phyloP scores from a whole-genome alignment of 2,113 vertebrate genomes.

The Brachyhypopomus occidentalis region DNA sequence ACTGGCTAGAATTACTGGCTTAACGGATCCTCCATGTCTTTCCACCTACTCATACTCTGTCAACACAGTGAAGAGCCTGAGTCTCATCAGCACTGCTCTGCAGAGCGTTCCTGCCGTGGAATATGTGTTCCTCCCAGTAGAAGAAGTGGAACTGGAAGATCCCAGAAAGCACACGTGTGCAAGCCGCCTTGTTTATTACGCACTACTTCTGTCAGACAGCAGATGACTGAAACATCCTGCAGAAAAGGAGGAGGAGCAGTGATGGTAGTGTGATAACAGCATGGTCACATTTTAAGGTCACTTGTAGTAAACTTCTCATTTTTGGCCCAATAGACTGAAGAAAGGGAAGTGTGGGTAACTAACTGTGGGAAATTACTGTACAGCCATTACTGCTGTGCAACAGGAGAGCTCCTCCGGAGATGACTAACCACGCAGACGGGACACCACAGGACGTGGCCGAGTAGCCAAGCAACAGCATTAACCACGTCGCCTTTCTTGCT shows the following conservation, averaged over 20 bases:
- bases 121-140: background rate
- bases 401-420: background rate
- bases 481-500: background rate
- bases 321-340: constrained; percentile 9
- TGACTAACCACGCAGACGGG: constrained; percentile 24
- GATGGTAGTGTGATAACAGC: background rate
- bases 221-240: background rate
- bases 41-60: background rate
- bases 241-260: background rate
- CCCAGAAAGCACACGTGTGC: background rate
- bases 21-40: background rate
- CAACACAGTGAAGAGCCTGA: background rate
- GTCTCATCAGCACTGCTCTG: background rate
- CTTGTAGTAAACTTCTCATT: constrained; percentile 21
- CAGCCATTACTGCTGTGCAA: constrained; percentile 22
- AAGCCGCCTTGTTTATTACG: background rate
- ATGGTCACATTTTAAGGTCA: constrained; percentile 7
- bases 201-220: background rate
- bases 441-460: constrained; percentile 10
- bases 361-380: constrained; percentile 2
- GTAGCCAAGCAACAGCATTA: constrained; percentile 10
- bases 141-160: background rate
- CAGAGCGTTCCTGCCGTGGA: too few species aligned
- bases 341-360: constrained; percentile 28
- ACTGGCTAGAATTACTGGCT: background rate